Evolutionary conservation across 2,888 invertebrate genomes (phyloP), one percentile per base, ranked within the genome.

Genomic region (Barypeithes pellucidus): DNA sequence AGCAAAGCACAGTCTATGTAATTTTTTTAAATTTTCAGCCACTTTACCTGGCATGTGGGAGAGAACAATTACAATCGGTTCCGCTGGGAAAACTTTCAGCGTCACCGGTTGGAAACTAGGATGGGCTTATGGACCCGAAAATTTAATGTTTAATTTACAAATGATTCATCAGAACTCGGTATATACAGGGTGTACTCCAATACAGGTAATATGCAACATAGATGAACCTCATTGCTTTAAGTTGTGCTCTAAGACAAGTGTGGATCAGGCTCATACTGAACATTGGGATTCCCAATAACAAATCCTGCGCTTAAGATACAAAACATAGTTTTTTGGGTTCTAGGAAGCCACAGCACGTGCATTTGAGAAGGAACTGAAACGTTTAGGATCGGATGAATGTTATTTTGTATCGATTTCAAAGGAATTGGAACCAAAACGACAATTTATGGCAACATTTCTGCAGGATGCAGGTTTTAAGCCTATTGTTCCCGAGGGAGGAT

Each of bases 21-120:
- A n/a, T n/a, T n/a, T n/a, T n/a, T n/a, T n/a, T n/a, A n/a, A n/a
- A 66, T 71, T 79, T 79, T 62, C 83, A 93, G 97, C 96, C 0
- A 93, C 96, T 0, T 85, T 99, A 7, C 98, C 98, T 0, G 97
- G 88, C 14, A 99, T 99, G 99, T 99, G 97, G 94, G 97, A 99
- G 77, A 90, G 98, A 22, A 99, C 99, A 0, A 92, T 99, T 39
- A 98, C 99, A 0, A 92, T 99, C 76, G 98, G 99, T 0, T 98
- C 98, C 20, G 99, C 98, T 0, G 99, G 99, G 0, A 99, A 99
- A 89, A 96, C 97, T 0, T 98, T 99, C 88, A 97, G 97, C 66
- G 96, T 97, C 12, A 99, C 99, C 0, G 99, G 99, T 3, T 97
- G 97, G 97, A 98, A 95, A 89, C 91, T 92, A 2, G 99, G 99